These are phyloP conservation scores for Oikopleura vanhoeffeni DNA, from an alignment of 23 tunicate species.

Conservation along the genomic window DNA sequence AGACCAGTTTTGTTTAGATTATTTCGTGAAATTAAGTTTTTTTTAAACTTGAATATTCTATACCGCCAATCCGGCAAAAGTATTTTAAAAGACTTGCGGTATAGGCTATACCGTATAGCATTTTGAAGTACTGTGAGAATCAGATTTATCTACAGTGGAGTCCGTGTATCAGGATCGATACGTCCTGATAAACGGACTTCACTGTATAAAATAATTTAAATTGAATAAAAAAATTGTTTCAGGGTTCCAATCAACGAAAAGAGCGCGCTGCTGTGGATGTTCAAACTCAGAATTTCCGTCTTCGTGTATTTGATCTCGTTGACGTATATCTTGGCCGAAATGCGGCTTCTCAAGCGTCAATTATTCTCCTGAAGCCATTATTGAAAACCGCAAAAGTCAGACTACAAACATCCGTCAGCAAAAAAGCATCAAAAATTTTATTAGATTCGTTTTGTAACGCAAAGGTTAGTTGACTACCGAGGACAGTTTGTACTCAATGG, in stretches of 20 bases:
- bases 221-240: neutral
- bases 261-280: neutral
- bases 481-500: too few relatives aligned
- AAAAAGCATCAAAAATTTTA: constrained; percentile 4
- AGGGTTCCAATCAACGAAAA: neutral
- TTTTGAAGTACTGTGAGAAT: too few relatives aligned
- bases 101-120: too few relatives aligned
- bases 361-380: neutral
- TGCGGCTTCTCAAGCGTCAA: neutral
- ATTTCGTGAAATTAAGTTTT: too few relatives aligned
- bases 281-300: neutral
- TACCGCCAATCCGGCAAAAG: too few relatives aligned
- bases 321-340: neutral
- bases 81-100: too few relatives aligned
- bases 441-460: neutral
- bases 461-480: neutral
- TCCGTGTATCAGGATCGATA: too few relatives aligned
- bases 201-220: too few relatives aligned
- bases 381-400: neutral
- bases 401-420: neutral
- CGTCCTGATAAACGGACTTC: too few relatives aligned
- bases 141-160: too few relatives aligned
- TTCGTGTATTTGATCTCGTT: neutral
- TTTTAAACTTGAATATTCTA: too few relatives aligned
- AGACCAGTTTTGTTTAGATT: too few relatives aligned